phyloP scores from a whole-genome alignment of 2,888 invertebrate species.

The Aromia moschata region DNA sequence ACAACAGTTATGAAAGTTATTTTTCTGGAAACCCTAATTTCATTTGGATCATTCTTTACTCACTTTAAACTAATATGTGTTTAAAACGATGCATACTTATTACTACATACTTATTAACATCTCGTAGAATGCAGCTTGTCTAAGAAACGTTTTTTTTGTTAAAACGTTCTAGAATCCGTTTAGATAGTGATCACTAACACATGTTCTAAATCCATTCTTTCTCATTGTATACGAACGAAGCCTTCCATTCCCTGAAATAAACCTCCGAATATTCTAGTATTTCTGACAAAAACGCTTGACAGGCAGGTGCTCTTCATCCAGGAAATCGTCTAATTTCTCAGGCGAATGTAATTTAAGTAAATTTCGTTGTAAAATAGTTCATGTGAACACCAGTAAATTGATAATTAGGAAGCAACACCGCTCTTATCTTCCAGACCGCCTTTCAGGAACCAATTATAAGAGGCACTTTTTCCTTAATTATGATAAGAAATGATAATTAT shows the following conservation, averaged over 20 bases:
- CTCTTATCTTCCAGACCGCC: slow-evolving; percentile 2
- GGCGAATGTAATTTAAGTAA: slow-evolving; percentile 6
- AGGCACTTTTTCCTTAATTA: background rate
- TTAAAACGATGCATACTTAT: no score
- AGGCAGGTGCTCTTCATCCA: background rate
- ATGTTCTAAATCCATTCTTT: no score
- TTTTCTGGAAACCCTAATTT: no score
- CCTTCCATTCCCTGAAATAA: background rate
- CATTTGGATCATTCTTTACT: no score
- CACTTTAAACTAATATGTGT: no score
- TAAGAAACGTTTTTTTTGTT: no score
- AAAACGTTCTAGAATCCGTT: no score
- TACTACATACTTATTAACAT: no score
- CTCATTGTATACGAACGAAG: background rate
- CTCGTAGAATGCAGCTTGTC: no score
- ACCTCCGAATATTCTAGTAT: background rate
- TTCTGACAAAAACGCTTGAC: background rate
- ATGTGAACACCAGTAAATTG: slow-evolving; percentile 14
- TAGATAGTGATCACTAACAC: no score
- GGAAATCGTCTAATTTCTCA: background rate
- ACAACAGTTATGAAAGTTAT: no score
- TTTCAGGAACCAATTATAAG: background rate
- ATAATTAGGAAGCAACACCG: slow-evolving; percentile 7
- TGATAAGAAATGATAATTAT: background rate
- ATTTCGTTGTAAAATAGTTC: slow-evolving; percentile 12